phyloP scores from a whole-genome alignment of 2,113 vertebrate genomes.

The Notothenia coriiceps region DNA sequence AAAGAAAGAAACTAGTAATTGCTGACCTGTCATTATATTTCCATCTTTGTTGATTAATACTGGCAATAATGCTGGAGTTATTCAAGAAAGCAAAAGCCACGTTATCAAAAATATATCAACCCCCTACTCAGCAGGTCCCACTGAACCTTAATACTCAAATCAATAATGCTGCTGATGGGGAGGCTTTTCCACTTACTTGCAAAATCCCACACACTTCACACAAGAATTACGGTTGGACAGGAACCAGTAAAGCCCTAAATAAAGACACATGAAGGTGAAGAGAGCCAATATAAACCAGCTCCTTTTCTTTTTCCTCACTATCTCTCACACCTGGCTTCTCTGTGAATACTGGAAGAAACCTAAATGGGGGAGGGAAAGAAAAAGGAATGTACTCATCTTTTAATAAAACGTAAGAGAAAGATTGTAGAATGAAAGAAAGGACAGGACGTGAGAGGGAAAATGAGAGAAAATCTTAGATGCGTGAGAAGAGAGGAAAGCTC shows the following conservation, averaged over 20 bases:
- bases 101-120: constrained; percentile 11
- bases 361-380: not conserved
- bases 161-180: constrained; percentile 2
- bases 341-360: not conserved
- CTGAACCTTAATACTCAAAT: constrained; percentile 10
- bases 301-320: constrained; percentile 11
- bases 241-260: constrained; percentile 29
- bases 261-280: not conserved
- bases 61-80: constrained; percentile 22
- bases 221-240: constrained; percentile 18
- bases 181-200: constrained; percentile 17
- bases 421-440: not conserved
- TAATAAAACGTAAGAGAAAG: constrained; percentile 1
- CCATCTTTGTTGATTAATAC: constrained; percentile 20
- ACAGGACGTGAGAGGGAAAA: constrained; percentile 3
- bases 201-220: constrained; percentile 21
- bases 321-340: constrained; percentile 25
- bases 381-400: not conserved
- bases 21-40: not conserved
- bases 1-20: not conserved
- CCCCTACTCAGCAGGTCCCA: constrained; percentile 4
- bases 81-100: constrained; percentile 5
- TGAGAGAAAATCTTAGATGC: constrained; percentile 38
- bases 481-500: constrained; percentile 56
- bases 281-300: constrained; percentile 54